These are phyloP conservation scores for Eupithecia subumbrata DNA, from an alignment of 2,888 invertebrate species.

Conservation along the genomic window DNA sequence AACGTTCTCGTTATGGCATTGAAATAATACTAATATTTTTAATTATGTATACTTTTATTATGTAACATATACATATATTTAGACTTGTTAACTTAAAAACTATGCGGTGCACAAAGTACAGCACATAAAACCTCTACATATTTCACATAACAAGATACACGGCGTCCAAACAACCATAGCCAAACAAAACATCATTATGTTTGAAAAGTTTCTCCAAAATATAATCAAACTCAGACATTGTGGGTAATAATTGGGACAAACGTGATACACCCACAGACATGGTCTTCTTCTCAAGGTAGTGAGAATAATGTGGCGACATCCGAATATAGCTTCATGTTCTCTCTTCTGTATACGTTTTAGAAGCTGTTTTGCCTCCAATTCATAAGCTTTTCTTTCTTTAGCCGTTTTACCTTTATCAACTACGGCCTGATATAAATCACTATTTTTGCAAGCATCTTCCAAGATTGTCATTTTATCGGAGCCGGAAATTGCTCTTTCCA, in stretches of 20 bases:
- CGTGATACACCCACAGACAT: conserved; percentile 63
- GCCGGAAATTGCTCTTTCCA: conserved; percentile 50
- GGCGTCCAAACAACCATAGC: conserved; percentile 63
- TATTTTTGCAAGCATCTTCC: conserved; percentile 54
- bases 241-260: conserved; percentile 64
- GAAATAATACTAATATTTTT: neutral
- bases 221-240: conserved; percentile 56
- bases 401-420: conserved; percentile 52
- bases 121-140: conserved; percentile 59
- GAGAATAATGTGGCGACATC: conserved; percentile 57
- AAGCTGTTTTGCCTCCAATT: conserved; percentile 43
- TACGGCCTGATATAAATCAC: conserved; percentile 48
- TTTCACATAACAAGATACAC: conserved; percentile 60
- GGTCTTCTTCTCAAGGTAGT: conserved; percentile 60
- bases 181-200: conserved; percentile 55
- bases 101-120: conserved; percentile 49
- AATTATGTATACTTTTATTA: no score
- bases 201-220: conserved; percentile 49
- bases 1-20: no score
- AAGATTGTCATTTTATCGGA: conserved; percentile 53
- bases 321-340: conserved; percentile 47
- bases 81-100: neutral
- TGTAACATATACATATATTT: neutral
- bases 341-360: conserved; percentile 51
- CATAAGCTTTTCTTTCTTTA: conserved; percentile 45